Evolutionary conservation across 2,797 vertebrate species (phyloP).

Genomic region (Urophycis tenuis): DNA sequence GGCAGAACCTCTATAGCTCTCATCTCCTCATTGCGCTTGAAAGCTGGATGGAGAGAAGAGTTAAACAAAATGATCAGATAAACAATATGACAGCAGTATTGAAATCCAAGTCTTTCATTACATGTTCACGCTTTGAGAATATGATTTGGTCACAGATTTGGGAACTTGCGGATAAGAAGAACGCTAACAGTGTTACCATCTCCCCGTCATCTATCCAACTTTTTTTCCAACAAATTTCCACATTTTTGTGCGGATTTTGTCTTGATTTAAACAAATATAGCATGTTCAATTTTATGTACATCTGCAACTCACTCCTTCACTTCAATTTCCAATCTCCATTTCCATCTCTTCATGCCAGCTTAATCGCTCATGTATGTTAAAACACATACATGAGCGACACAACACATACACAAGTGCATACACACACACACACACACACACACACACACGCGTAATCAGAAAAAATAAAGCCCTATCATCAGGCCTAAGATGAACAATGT

Average conservation of each 20-base stretch:
- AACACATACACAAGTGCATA: too few species aligned
- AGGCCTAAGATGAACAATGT: neutral
- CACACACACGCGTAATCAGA: too few species aligned
- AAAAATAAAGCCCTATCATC: too few species aligned
- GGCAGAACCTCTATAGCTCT: slow-evolving; percentile 97
- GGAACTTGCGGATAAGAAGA: neutral
- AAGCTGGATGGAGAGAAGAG: slow-evolving; percentile 69
- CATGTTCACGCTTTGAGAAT: neutral
- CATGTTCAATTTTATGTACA: neutral
- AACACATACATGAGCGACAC: too few species aligned
- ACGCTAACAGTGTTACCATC: too few species aligned
- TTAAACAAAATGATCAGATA: slow-evolving; percentile 6
- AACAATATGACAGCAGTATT: slow-evolving; percentile 5
- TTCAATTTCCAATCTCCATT: neutral
- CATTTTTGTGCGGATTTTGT: neutral
- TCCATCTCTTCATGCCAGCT: neutral
- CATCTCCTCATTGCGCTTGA: slow-evolving; percentile 96
- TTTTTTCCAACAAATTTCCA: neutral
- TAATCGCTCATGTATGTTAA: neutral
- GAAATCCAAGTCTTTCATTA: neutral
- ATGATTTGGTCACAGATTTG: neutral
- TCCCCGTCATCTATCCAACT: too few species aligned
- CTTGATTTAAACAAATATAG: neutral
- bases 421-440: too few species aligned
- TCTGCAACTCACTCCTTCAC: neutral